Evolutionary conservation across 2,888 invertebrate species (phyloP), one percentile per base, ranked within the genome.

Genomic region (Parasteatoda lunata): DNA sequence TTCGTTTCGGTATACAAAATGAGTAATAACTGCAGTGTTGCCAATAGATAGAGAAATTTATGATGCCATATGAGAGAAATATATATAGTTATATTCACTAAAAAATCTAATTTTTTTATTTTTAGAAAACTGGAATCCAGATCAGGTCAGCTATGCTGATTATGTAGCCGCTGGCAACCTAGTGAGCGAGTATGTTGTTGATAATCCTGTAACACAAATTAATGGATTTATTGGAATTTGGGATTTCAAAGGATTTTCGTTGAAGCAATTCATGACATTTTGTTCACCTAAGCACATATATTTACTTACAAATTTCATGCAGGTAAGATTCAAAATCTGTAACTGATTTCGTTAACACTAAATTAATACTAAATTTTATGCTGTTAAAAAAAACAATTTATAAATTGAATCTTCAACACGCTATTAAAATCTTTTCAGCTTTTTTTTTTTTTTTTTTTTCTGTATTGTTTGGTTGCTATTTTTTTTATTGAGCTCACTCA

Each of bases 181-280:
- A 52, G 47, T 84, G 0, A 72, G 72, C 8, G 84, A 84, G 49
- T 78, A 64, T n/a, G 72, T 73, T 0, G 52, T 73, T 30, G 77
- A 72, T 47, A 84, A 84, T 11, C 13, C 15, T n/a, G 78, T 84
- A 5, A 84, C 84, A 3, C 84, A 84, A 59, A 78, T 84, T 13
- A 68, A 84, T 51, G 84, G 84, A 15, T 84, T 69, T 45, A 64
- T 84, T 7, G 84, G 78, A 3, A 9, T 84, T 47, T 84, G 84
- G 84, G 84, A 84, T 48, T 84, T 73, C 48, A 49, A n/a, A n/a
- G 78, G 73, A 0, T 84, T 78, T 59, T 4, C 48, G 3, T n/a
- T 84, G n/a, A 77, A 73, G 49, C 84, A 84, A 9, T 84, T 78
- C 45, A 11, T 73, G 9, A 48, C 66, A 0, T 78, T 78, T 49